These are phyloP conservation scores for Procavia capensis DNA, from an alignment of 2,113 vertebrate genomes.

Conservation along the genomic window DNA sequence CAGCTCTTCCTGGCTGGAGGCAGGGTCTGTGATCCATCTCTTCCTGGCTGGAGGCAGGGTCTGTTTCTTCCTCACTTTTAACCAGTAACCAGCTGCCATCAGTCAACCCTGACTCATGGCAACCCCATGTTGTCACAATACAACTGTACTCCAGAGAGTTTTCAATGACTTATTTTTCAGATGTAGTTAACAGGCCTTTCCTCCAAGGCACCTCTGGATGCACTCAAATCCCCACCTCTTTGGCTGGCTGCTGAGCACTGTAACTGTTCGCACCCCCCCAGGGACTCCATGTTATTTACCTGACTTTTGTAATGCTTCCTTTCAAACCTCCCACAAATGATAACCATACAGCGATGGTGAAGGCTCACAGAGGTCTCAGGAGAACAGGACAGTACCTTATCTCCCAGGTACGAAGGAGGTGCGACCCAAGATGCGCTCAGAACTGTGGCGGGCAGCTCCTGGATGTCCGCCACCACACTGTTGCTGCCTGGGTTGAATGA, in stretches of 20 bases:
- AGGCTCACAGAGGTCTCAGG: background rate
- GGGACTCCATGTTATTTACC: background rate
- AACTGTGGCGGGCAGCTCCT: conserved; percentile 91
- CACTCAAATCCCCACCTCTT: background rate
- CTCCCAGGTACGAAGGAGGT: conserved; percentile 92
- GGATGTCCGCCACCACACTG: conserved; percentile 93
- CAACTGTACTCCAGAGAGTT: too few species aligned
- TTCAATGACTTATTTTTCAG: background rate
- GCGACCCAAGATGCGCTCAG: conserved; percentile 92
- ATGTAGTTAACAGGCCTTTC: background rate
- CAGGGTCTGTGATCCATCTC: too few species aligned
- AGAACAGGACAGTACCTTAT: conserved; percentile 88
- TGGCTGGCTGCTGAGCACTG: background rate
- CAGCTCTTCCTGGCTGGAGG: background rate
- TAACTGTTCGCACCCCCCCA: background rate
- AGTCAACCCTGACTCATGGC: background rate
- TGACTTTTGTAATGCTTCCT: background rate
- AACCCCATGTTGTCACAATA: background rate
- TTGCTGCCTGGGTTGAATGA: conserved; percentile 93
- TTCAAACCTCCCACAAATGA: background rate
- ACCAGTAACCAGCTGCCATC: background rate
- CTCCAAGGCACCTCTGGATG: background rate
- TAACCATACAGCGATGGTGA: background rate
- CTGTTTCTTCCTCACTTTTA: too few species aligned
- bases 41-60: rapidly evolving